Percentiles rank a stretch among this genome's conserved stretches.
These are phyloP conservation scores for Halichoeres trimaculatus DNA, from an alignment of 2,113 vertebrate genomes.

Conservation along the genomic window DNA sequence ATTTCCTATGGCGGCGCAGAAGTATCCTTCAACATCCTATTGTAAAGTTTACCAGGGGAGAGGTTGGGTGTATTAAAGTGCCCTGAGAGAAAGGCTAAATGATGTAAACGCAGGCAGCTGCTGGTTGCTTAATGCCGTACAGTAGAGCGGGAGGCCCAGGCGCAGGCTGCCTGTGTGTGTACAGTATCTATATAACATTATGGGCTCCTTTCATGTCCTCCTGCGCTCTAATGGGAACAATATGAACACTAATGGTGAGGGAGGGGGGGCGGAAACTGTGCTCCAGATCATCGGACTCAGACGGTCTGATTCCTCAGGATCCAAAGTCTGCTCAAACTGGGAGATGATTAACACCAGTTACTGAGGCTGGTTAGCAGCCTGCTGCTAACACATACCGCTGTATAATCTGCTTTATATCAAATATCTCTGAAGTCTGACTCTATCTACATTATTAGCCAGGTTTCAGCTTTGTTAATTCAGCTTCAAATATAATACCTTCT, in stretches of 20 bases:
- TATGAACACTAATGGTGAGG: conserved; percentile 92
- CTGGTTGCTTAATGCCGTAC: conserved; percentile 87
- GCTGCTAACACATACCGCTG: too few relatives aligned
- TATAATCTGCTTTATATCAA: too few relatives aligned
- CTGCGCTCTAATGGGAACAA: conserved; percentile 95
- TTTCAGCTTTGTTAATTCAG: too few relatives aligned
- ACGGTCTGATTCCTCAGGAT: conserved; percentile 30
- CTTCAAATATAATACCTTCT: too few relatives aligned
- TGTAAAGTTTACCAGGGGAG: conserved; percentile 90
- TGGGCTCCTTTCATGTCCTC: conserved; percentile 91
- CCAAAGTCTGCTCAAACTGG: not conserved
- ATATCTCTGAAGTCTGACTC: too few relatives aligned
- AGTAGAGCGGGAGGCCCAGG: conserved; percentile 88
- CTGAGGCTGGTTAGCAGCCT: too few relatives aligned
- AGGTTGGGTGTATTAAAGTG: conserved; percentile 87
- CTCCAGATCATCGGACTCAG: too few relatives aligned
- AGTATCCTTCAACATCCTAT: conserved; percentile 84
- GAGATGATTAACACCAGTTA: not conserved
- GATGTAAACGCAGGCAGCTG: conserved; percentile 94
- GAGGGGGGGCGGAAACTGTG: conserved; percentile 87
- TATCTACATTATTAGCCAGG: too few relatives aligned
- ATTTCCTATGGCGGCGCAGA: conserved; percentile 90
- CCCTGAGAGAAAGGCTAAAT: conserved; percentile 86
- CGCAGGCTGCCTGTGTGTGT: conserved; percentile 84
- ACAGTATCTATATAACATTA: conserved; percentile 92